Conservation (phyloP, 2,797 vertebrate genomes). For the Pseudochirops corinnae region DNA sequence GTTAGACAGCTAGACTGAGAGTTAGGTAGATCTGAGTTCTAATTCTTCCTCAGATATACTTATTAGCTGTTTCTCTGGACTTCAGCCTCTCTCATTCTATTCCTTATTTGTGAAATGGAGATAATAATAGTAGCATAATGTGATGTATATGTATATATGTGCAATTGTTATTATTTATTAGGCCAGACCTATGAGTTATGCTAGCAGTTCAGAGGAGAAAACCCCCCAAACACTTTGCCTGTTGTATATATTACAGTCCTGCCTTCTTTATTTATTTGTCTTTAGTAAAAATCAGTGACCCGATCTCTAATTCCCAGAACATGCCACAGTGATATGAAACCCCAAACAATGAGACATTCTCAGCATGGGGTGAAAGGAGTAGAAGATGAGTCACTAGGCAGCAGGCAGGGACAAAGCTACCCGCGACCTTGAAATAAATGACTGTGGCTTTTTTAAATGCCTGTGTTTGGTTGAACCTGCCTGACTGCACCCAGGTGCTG, state of each 20-base stretch:
- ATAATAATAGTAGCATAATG: neutral
- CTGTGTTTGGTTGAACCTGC: slow-evolving; percentile 44
- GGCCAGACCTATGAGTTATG: slow-evolving; percentile 43
- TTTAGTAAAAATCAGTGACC: slow-evolving; percentile 69
- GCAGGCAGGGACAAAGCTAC: neutral
- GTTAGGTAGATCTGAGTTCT: neutral
- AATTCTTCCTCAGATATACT: neutral
- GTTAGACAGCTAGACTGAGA: neutral
- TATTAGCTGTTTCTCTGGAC: neutral
- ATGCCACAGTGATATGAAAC: slow-evolving; percentile 49
- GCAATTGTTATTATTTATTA: slow-evolving; percentile 15
- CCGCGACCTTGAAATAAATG: slow-evolving; percentile 65
- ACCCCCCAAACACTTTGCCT: neutral
- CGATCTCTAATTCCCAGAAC: slow-evolving; percentile 61
- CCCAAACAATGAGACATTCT: slow-evolving; percentile 68
- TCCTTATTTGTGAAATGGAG: neutral
- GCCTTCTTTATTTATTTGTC: slow-evolving; percentile 73
- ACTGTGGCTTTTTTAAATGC: slow-evolving; percentile 40
- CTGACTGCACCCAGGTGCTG: neutral
- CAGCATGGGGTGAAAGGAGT: slow-evolving; percentile 55
- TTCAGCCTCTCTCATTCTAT: neutral
- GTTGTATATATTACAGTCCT: slow-evolving; percentile 37
- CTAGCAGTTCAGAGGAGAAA: slow-evolving; percentile 61
- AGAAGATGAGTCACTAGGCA: slow-evolving; percentile 51
- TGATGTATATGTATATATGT: neutral